phyloP scores from a whole-genome alignment of 2,113 vertebrate genomes.

The Lagopus muta region DNA sequence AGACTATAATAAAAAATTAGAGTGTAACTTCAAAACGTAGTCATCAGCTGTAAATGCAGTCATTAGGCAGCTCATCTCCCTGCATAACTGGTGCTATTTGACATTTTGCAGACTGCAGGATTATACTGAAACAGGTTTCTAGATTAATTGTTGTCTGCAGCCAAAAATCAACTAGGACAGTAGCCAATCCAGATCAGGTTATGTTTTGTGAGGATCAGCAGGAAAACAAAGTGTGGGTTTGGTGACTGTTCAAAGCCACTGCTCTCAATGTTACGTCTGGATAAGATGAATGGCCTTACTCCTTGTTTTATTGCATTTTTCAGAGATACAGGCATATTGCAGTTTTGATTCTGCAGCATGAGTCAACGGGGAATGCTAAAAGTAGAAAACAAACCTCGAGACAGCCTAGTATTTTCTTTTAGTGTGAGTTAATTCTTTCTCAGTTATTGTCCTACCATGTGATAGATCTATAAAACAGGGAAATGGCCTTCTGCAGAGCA shows the following conservation, averaged over 20 bases:
- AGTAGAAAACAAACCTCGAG: background rate
- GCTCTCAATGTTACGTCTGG: fast-evolving
- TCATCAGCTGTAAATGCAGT: background rate
- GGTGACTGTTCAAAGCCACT: fast-evolving
- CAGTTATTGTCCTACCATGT: background rate
- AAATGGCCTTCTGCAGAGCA: background rate
- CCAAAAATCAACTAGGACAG: background rate
- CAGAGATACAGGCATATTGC: background rate
- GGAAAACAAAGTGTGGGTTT: fast-evolving
- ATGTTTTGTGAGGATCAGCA: background rate
- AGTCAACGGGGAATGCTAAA: background rate
- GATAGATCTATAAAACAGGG: background rate
- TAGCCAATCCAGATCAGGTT: background rate
- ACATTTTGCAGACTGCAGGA: fast-evolving
- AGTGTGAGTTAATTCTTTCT: background rate
- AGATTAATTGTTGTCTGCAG: background rate
- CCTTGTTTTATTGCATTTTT: fast-evolving
- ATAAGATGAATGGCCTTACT: background rate
- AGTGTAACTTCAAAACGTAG: background rate
- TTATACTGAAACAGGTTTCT: background rate
- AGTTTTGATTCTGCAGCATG: background rate
- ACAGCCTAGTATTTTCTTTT: fast-evolving
- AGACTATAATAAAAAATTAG: background rate
- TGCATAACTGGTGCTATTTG: fast-evolving
- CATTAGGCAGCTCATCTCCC: background rate